Conservation (phyloP, 2,113 vertebrate genomes). For the Epinephelus cyanopodus region DNA sequence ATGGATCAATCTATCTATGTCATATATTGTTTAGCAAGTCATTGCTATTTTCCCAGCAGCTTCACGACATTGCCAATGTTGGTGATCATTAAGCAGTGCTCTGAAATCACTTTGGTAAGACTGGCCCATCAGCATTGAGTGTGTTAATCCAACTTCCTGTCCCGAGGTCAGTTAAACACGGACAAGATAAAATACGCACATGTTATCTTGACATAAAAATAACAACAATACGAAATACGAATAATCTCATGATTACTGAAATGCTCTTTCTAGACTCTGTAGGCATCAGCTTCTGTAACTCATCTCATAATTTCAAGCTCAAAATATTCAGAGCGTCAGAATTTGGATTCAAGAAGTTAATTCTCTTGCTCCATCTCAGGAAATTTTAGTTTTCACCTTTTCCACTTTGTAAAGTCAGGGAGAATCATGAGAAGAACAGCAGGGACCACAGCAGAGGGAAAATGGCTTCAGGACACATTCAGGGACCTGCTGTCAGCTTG, state of each 20-base stretch:
- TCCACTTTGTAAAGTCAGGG: conserved; percentile 6
- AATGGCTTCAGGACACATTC: conserved; percentile 34
- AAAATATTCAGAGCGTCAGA: background rate
- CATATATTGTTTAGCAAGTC: too few species aligned
- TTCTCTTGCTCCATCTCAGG: background rate
- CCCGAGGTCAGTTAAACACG: background rate
- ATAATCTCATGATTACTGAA: background rate
- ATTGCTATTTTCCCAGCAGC: too few species aligned
- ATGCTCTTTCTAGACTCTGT: background rate
- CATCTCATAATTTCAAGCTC: background rate
- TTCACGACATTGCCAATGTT: too few species aligned
- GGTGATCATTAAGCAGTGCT: too few species aligned
- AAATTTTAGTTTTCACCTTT: background rate
- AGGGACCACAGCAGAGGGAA: background rate
- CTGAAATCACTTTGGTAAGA: background rate
- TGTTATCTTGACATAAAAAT: background rate
- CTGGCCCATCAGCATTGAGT: background rate
- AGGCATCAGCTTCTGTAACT: background rate
- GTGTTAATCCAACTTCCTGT: background rate
- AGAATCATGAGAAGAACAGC: background rate
- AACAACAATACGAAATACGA: background rate
- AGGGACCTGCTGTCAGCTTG: conserved; percentile 20
- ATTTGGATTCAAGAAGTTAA: background rate
- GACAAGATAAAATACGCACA: background rate
- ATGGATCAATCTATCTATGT: too few species aligned